These are phyloP conservation scores for Otus scops DNA, from an alignment of 2,797 vertebrate species.

Conservation along the genomic window DNA sequence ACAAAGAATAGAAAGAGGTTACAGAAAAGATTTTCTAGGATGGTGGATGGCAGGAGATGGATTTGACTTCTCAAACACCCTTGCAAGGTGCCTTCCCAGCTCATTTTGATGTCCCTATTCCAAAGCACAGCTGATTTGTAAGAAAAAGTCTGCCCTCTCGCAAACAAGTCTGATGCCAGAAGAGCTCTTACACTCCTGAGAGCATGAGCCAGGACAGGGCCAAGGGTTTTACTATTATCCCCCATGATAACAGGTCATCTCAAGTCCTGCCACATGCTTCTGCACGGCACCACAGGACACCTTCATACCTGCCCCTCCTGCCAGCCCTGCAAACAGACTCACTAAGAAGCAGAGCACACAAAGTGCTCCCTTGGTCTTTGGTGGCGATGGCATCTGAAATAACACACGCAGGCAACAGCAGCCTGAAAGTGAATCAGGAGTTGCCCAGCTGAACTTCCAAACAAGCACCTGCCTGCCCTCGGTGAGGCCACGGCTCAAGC, in stretches of 20 bases:
- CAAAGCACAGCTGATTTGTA: neutral
- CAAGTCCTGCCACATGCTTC: neutral
- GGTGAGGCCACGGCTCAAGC: neutral
- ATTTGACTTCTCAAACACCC: neutral
- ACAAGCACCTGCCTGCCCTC: neutral
- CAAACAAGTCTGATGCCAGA: neutral
- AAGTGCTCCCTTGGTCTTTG: neutral
- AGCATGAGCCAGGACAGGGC: neutral
- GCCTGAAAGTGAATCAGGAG: neutral
- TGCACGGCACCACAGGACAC: fast-evolving
- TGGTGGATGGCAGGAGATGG: neutral
- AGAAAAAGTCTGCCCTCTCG: neutral
- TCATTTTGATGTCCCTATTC: neutral
- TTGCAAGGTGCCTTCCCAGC: neutral
- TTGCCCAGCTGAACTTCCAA: neutral
- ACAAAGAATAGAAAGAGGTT: neutral
- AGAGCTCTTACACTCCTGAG: neutral
- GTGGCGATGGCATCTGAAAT: neutral
- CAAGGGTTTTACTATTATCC: neutral
- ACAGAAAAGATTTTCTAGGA: neutral
- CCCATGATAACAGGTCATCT: neutral
- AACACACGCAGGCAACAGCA: neutral
- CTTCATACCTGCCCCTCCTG: neutral
- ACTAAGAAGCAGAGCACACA: neutral
- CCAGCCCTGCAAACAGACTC: neutral